Base-by-base conservation (phyloP, 2,797 vertebrate genomes). In the Ctenosaura bakeri region DNA sequence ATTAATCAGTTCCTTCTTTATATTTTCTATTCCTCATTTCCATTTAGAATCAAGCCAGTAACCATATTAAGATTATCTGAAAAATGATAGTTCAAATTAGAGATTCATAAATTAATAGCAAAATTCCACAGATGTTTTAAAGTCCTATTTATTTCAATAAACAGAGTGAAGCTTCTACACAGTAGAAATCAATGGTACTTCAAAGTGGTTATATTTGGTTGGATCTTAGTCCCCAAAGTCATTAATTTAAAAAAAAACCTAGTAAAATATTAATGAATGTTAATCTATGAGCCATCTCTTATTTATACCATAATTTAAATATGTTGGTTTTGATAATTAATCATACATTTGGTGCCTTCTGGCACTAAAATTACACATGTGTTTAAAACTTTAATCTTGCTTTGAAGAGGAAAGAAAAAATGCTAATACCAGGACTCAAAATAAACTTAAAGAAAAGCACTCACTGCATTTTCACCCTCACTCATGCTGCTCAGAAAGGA, bases 281-380 rank as follows among this genome's bases (percentile, higher is more conserved):
- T 71, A 88, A 71, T 38, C 4, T 66, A 71, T 81, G 38, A 62
- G 50, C 20, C 50, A 29, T n/a, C 20, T 76, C 80, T 13, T n/a
- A 54, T 13, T 14, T 26, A 89, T 29, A 83, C 46, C 73, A 16
- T 12, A 89, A 89, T 89, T 77, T 62, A 35, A 52, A 50, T 89
- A 83, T 18, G 64, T 46, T 64, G 32, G n/a, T 26, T 76, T 64
- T 77, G 69, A 24, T 64, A 76, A 62, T 89, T 83, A 32, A 29
- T 2, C 35, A 64, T 59, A 77, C 18, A 29, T 62, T 29, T 46
- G 9, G 24, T 85, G 16, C 59, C 74, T 54, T 35, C n/a, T 56
- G 9, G 4, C 74, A 87, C 14, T 56, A 78, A 62, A 78, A n/a
- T n/a, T 50, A 64, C 46, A 64, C 20, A 35, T 69, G 3, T 35